Base-by-base conservation (phyloP, 2,797 vertebrate species). In the Ambastaia sidthimunki region DNA sequence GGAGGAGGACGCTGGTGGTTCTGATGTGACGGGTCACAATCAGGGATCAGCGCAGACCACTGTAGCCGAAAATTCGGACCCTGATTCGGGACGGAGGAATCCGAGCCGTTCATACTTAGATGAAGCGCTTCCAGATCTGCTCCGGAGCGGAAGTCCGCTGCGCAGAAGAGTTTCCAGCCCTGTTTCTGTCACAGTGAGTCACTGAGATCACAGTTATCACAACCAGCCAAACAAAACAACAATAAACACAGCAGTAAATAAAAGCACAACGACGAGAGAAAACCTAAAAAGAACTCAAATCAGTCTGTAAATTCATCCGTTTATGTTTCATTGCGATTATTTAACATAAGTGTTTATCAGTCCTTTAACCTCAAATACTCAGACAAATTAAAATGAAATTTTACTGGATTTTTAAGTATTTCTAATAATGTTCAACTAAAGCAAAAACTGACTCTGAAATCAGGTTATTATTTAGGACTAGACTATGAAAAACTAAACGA, bases 141-240 rank as follows among this genome's bases (percentile, higher is more conserved):
- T 94, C 60, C 90, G 89, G 57, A 89, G 85, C 6, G 91, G 92
- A 34, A 87, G 89, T 66, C 86, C 90, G 0, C 89, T 94, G 0
- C 3, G 85, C 74, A 86, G 93, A 71, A 89, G 93, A 16, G 86
- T 91, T 78, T 94, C 93, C 0, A 92, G 92, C 52, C 92, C 93
- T 0, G 91, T 93, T 89, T 89, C 90, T 23, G 91, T 90, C 48
- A 92, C 93, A 83, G 93, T 94, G 82, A 67, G 91, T 52, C 31
- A 31, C 31, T 2, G 31, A 31, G 31, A 5, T 31, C 5, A 2
- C 31, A 31, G 31, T 2, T 2, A 31, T 5, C 31, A 2, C 31
- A 31, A n/a, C n/a, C n/a, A 31, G 31, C 5, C 2, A 2, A 5
- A 2, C 31, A 31, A 31, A 5, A 31, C 5, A 31, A 31, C 31